Evolutionary conservation across 2,113 vertebrate genomes (phyloP).

Genomic region (Eclectus roratus): DNA sequence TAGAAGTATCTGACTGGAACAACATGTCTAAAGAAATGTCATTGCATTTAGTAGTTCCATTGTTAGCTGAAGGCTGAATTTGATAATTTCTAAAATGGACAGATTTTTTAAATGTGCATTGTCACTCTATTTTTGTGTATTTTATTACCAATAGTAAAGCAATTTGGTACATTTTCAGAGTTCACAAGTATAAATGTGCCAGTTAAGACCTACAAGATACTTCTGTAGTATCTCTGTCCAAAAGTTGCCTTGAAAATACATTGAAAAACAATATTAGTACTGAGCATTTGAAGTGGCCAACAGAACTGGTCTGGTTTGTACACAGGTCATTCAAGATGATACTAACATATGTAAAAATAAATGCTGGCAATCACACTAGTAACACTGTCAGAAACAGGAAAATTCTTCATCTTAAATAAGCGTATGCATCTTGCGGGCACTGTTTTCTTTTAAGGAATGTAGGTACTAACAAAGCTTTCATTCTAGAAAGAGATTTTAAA

Average conservation of each 20-base stretch:
- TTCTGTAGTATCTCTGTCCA: background rate
- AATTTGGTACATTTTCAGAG: background rate
- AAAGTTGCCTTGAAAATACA: background rate
- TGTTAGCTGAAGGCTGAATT: background rate
- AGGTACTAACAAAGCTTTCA: background rate
- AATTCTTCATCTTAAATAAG: background rate
- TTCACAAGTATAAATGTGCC: background rate
- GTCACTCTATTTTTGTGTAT: background rate
- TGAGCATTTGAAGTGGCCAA: background rate
- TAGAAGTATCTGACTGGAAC: background rate
- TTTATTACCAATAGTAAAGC: background rate
- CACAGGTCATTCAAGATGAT: rapidly evolving
- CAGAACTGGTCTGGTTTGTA: background rate
- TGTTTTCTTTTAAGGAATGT: background rate
- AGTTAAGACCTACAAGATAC: background rate
- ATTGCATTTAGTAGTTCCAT: background rate
- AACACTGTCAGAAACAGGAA: background rate
- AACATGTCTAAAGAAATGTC: background rate
- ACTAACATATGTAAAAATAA: background rate
- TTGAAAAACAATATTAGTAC: background rate
- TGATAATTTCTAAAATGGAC: background rate
- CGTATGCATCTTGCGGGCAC: background rate
- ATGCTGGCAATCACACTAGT: background rate
- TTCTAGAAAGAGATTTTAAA: background rate
- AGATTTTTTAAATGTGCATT: background rate